Conservation (phyloP, 2,113 vertebrate species). For the Chloropsis cyanopogon region DNA sequence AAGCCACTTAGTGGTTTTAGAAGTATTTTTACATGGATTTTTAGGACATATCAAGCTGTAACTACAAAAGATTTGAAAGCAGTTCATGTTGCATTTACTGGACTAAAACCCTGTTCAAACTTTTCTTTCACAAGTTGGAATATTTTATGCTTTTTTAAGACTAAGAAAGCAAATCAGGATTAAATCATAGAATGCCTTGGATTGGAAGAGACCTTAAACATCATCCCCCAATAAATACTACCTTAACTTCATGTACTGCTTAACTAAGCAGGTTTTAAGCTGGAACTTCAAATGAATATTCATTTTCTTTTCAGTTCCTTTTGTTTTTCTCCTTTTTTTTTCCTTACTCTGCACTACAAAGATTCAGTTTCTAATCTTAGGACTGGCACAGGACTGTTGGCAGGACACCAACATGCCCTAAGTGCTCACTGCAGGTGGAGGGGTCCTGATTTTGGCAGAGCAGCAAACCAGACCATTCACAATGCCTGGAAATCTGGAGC, state of each 20-base stretch:
- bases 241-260: neutral
- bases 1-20: neutral
- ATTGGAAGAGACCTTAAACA: neutral
- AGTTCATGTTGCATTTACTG: neutral
- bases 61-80: neutral
- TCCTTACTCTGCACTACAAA: neutral
- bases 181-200: neutral
- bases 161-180: neutral
- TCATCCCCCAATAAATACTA: neutral
- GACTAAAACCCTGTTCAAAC: neutral
- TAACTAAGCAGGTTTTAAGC: neutral
- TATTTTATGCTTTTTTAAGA: neutral
- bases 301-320: neutral
- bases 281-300: neutral
- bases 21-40: neutral
- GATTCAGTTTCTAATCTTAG: neutral
- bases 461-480: neutral
- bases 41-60: neutral
- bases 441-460: neutral
- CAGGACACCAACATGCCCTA: neutral
- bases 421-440: neutral
- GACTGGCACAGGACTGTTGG: neutral
- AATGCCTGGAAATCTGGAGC: neutral
- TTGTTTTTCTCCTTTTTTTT: neutral
- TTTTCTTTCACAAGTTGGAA: neutral